Base-by-base conservation (phyloP, 1,140 invertebrate species). In the Lepidurus arcticus region DNA sequence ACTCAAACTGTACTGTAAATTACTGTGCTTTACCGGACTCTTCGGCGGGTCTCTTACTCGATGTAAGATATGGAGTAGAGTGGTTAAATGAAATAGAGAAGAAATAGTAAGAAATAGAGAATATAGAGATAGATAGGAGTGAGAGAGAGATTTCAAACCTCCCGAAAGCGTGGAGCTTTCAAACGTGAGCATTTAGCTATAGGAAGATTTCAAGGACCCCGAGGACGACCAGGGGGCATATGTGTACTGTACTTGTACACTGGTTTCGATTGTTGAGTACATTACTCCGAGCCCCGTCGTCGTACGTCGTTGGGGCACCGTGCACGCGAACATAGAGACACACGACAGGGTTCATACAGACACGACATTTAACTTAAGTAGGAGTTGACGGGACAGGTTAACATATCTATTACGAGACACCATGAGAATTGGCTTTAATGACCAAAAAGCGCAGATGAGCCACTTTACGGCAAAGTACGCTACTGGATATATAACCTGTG, bases 361-460 rank as follows among this genome's bases (percentile, higher is more conserved):
- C 53, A 65, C 53, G 53, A 65, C 53, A 65, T 65, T 65, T 65
- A 65, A 65, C 53, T 65, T 65, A 65, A 65, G 53, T 65, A 65
- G 13, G 53, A 65, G 13, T 65, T 65, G 53, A 65, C 53, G 53
- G 53, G 13, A 65, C n/a, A 65, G 53, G 53, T 65, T 21, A 65
- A 65, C 53, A 21, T 65, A 65, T 65, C 53, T 65, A 65, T 65
- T 65, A 65, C 13, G 21, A 16, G 16, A 4, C 13, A 65, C 8
- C 53, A 5, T 65, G 53, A 65, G 21, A 65, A 65, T 65, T 65
- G 53, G 53, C 13, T 16, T 13, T 65, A 65, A 65, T 65, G 53
- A 65, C 34, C 34, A 34, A 34, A 34, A 34, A 34, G 34, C 34
- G 34, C 34, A 34, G 34, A 34, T 34, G 34, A 34, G 34, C 34